Conservation (phyloP, 2,888 invertebrate genomes). For the Hesperia comma region DNA sequence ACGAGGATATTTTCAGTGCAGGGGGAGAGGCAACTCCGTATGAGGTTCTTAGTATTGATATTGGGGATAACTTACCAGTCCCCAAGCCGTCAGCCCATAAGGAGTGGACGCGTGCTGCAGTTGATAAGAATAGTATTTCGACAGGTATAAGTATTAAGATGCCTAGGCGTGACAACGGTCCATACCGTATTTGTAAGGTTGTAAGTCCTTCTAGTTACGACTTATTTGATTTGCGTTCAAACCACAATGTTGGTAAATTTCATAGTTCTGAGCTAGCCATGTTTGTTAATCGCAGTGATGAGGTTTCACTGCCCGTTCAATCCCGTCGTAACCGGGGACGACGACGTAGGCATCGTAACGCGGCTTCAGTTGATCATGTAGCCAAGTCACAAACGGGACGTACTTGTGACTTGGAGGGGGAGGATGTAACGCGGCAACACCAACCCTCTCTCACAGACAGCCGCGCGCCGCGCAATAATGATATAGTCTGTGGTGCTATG, state of each 20-base stretch:
- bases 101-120: slow-evolving; percentile 40
- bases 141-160: slow-evolving; percentile 33
- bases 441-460: background rate
- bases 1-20: slow-evolving; percentile 15
- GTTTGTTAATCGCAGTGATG: background rate
- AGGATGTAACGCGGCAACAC: background rate
- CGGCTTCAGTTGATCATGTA: background rate
- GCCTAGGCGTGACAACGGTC: slow-evolving; percentile 36
- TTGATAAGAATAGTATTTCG: slow-evolving; percentile 43
- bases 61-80: slow-evolving; percentile 46
- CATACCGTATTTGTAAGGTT: slow-evolving; percentile 20
- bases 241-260: background rate
- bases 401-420: background rate
- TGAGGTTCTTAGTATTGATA: slow-evolving; percentile 44
- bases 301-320: background rate
- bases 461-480: background rate
- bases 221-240: background rate
- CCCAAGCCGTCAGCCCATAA: slow-evolving; percentile 41
- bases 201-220: slow-evolving; percentile 34
- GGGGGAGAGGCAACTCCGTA: slow-evolving; percentile 6
- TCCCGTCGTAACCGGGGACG: background rate
- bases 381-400: background rate
- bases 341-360: background rate
- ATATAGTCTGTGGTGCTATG: background rate
- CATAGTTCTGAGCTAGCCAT: background rate